These are phyloP conservation scores for Camarhynchus parvulus DNA, from an alignment of 2,113 vertebrate species.

Conservation along the genomic window DNA sequence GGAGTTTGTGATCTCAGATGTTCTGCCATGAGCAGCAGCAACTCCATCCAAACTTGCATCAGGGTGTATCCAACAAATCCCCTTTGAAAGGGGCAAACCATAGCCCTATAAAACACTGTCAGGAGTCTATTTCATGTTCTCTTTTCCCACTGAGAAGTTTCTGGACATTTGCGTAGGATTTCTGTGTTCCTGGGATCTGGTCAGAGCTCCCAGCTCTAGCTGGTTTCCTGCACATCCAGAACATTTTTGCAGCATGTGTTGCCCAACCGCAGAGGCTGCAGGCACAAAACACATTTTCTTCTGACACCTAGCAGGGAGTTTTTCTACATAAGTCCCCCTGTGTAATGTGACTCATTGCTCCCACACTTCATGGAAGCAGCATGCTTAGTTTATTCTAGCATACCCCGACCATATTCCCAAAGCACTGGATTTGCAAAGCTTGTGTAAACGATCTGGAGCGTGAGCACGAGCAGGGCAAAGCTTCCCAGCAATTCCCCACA, in stretches of 20 bases:
- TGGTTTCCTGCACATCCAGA: constrained; percentile 26
- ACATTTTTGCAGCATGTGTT: constrained; percentile 63
- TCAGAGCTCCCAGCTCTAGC: background rate
- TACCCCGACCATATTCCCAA: background rate
- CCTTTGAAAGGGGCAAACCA: background rate
- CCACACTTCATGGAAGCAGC: constrained; percentile 37
- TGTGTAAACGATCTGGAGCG: background rate
- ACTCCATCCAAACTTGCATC: background rate
- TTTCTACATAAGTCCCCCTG: constrained; percentile 20
- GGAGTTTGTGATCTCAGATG: background rate
- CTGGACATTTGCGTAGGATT: background rate
- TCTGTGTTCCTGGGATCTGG: background rate
- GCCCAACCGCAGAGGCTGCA: constrained; percentile 36
- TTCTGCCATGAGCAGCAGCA: background rate
- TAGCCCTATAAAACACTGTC: background rate
- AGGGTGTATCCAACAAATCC: background rate
- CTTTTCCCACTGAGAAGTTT: background rate
- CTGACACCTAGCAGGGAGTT: constrained; percentile 64
- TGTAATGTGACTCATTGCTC: constrained; percentile 51
- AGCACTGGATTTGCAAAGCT: background rate
- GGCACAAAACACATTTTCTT: constrained; percentile 47
- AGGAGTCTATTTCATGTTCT: background rate
- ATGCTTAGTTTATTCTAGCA: constrained; percentile 4
- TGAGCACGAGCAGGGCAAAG: background rate
- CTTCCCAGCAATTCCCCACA: background rate